Evolutionary conservation across 2,797 vertebrate species (phyloP), one percentile per base, ranked within the genome.

Genomic region (Acanthornis magna): DNA sequence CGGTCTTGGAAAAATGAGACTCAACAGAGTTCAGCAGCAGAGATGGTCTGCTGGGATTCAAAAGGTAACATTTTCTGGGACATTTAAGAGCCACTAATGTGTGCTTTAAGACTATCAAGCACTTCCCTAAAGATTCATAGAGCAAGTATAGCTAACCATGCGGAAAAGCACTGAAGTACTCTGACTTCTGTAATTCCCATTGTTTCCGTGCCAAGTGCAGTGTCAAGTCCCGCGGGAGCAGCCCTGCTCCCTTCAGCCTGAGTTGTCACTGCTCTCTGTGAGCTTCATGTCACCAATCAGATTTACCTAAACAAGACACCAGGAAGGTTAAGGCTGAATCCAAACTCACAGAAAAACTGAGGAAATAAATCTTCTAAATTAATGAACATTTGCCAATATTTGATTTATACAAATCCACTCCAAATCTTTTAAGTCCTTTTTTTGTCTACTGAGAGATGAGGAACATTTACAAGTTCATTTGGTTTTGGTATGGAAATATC

Each of bases 1-100:
- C 5, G n/a, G 43, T 19, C 32, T 60, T 22, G 67, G 23, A 63
- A 87, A 92, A 89, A 25, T 80, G 45, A 88, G 25, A 55, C n/a
- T 72, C 17, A n/a, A 15, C 10, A 60, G 58, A 78, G 68, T 38
- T 86, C 65, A 73, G n/a, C 50, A 54, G 70, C 25, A 74, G 55
- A 70, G 51, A 36, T 42, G 38, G 26, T 66, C 84, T 66, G 19
- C 55, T 85, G 54, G 43, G 48, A 88, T 83, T 85, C 58, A 77
- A 93, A 94, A 68, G 53, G 53, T 63, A 76, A 48, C 34, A 26
- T 85, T 93, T 95, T 85, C 72, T 77, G 62, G 45, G 74, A 83
- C 3, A 3, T 91, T 92, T 87, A 88, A 77, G 65, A 92, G 34
- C 50, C 68, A 82, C n/a, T 89, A 54, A 88, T 74, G 21, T 88